Percentiles rank a stretch among this genome's conserved stretches.
Conservation (phyloP, 2,797 vertebrate species). For the Benthosema pterotum region DNA sequence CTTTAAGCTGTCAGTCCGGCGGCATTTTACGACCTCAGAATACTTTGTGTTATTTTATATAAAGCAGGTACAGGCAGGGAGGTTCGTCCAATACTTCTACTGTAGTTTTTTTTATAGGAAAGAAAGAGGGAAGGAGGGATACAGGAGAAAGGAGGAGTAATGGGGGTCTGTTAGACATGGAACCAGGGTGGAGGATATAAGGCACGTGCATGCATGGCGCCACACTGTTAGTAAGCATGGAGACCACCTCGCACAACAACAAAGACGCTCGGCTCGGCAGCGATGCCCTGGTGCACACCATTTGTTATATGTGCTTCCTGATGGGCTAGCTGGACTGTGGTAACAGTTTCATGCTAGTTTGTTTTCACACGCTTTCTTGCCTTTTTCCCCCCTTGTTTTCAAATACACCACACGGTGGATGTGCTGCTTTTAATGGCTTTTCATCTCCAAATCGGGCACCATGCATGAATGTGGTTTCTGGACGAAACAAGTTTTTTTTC, state of each 20-base stretch:
- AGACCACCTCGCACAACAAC: conserved; percentile 38
- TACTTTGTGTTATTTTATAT: conserved; percentile 76
- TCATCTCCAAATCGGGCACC: too few relatives aligned
- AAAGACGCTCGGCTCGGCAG: conserved; percentile 27
- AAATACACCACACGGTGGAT: too few relatives aligned
- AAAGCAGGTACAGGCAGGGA: conserved; percentile 55
- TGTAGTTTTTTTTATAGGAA: conserved; percentile 64
- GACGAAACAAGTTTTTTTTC: too few relatives aligned
- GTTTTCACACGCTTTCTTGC: too few relatives aligned
- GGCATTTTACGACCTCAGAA: conserved; percentile 72
- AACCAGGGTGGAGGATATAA: conserved; percentile 50
- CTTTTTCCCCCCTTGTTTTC: too few relatives aligned
- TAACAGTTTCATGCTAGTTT: background rate
- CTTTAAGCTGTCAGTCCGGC: conserved; percentile 74
- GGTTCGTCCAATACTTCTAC: conserved; percentile 65
- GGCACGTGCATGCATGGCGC: conserved; percentile 59
- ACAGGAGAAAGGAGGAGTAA: conserved; percentile 59
- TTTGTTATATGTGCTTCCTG: conserved; percentile 44
- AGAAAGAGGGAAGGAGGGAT: conserved; percentile 54
- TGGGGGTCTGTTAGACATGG: conserved; percentile 63
- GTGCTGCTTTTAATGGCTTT: too few relatives aligned
- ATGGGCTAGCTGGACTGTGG: conserved; percentile 44
- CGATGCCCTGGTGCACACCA: conserved; percentile 16
- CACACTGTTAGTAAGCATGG: conserved; percentile 37
- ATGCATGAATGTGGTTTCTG: too few relatives aligned